These are phyloP conservation scores for Cetoscarus ocellatus DNA, from an alignment of 2,797 vertebrate genomes.

Conservation along the genomic window DNA sequence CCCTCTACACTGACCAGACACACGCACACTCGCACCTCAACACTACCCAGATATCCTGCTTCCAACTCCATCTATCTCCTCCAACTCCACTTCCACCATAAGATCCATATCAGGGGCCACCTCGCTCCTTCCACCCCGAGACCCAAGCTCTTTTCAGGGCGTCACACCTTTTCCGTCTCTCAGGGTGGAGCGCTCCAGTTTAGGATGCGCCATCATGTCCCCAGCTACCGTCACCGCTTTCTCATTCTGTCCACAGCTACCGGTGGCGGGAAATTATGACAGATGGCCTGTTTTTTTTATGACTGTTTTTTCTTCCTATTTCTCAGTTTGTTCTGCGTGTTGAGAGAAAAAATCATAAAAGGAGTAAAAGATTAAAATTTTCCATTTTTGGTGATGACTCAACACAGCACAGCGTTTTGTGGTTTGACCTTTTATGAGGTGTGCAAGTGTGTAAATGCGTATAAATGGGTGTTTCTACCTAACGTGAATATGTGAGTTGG, in stretches of 20 bases:
- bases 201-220: slow-evolving; percentile 65
- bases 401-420: slow-evolving; percentile 55
- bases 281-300: slow-evolving; percentile 69
- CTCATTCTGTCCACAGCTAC: slow-evolving; percentile 78
- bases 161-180: slow-evolving; percentile 17
- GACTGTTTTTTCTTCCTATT: slow-evolving; percentile 65
- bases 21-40: slow-evolving; percentile 42
- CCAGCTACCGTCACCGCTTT: slow-evolving; percentile 56
- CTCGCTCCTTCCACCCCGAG: slow-evolving; percentile 20
- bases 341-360: slow-evolving; percentile 31
- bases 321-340: slow-evolving; percentile 68
- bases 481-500: slow-evolving; percentile 17
- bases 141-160: slow-evolving; percentile 17
- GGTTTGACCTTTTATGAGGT: slow-evolving; percentile 74
- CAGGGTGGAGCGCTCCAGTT: slow-evolving; percentile 47
- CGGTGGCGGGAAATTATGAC: slow-evolving; percentile 79
- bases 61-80: slow-evolving; percentile 72
- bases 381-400: slow-evolving; percentile 78
- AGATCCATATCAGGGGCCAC: slow-evolving; percentile 42
- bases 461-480: slow-evolving; percentile 41
- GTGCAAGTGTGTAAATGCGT: slow-evolving; percentile 44
- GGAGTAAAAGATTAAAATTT: slow-evolving; percentile 69
- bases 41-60: slow-evolving; percentile 79
- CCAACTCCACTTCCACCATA: slow-evolving; percentile 35
- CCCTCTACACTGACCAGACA: slow-evolving; percentile 69